Percentiles rank a stretch among this genome's conserved stretches.
phyloP scores from a whole-genome alignment of 2,888 invertebrate species.

The Tenthredo scrophulariae region DNA sequence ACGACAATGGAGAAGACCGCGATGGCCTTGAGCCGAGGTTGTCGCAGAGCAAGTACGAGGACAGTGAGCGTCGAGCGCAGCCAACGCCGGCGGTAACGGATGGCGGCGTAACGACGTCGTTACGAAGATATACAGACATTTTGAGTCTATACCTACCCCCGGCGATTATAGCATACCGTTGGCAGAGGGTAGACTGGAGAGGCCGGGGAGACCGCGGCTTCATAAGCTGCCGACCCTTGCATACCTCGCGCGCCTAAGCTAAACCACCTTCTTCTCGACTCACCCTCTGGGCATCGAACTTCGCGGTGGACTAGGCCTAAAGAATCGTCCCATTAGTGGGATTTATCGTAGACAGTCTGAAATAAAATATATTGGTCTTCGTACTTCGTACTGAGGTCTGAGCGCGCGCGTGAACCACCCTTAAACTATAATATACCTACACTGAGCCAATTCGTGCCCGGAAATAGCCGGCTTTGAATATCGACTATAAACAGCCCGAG shows the following conservation, averaged over 20 bases:
- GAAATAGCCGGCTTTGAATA: neutral
- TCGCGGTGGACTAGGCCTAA: conserved; percentile 63
- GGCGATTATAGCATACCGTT: conserved; percentile 73
- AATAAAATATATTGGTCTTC: conserved; percentile 66
- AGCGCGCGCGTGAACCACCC: neutral
- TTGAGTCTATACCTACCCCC: conserved; percentile 66
- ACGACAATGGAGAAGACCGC: neutral
- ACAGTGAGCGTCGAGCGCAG: conserved; percentile 34
- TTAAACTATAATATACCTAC: neutral
- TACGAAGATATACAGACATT: conserved; percentile 74
- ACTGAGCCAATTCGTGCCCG: neutral
- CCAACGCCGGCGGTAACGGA: conserved; percentile 54
- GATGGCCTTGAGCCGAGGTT: conserved; percentile 28
- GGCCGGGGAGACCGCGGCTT: conserved; percentile 70
- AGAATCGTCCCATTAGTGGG: conserved; percentile 72
- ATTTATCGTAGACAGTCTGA: conserved; percentile 67
- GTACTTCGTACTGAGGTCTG: neutral
- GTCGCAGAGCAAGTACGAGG: conserved; percentile 17
- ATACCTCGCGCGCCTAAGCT: conserved; percentile 59
- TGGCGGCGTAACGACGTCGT: conserved; percentile 75
- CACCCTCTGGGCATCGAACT: conserved; percentile 54
- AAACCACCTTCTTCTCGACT: conserved; percentile 50
- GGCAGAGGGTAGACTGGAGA: conserved; percentile 60
- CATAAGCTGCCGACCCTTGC: conserved; percentile 71
- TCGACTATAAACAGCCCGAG: neutral